A percentile compares a stretch with the other conserved stretches of the same genome.
phyloP scores from a whole-genome alignment of 1,140 invertebrate species.

The Drosophila pachea region DNA sequence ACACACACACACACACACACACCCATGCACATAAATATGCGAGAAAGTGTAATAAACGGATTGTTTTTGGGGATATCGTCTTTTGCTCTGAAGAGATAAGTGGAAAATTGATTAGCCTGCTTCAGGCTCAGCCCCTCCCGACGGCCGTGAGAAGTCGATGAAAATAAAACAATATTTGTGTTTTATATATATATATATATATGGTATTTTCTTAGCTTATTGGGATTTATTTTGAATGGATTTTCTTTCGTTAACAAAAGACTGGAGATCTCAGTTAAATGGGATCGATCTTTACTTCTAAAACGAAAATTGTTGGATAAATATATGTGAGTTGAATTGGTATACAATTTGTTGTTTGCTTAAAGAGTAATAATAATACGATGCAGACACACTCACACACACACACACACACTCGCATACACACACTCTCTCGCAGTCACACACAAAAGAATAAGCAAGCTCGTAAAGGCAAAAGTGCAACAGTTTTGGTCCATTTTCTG shows the following conservation, averaged over 20 bases:
- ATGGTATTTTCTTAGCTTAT: constrained; percentile 24
- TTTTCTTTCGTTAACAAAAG: constrained; percentile 37
- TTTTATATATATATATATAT: neutral
- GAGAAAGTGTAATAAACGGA: constrained; percentile 58
- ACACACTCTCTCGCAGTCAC: constrained; percentile 16
- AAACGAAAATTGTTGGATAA: constrained; percentile 48
- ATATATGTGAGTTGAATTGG: constrained; percentile 41
- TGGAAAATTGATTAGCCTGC: too few relatives aligned
- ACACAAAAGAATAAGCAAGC: constrained; percentile 21
- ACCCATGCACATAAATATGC: constrained; percentile 29
- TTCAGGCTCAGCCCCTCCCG: too few relatives aligned
- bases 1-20: constrained; percentile 21
- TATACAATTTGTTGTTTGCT: constrained; percentile 32
- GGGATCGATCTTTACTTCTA: constrained; percentile 20
- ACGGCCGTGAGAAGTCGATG: too few relatives aligned
- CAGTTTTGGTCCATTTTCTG: constrained; percentile 11
- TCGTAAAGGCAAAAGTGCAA: constrained; percentile 34
- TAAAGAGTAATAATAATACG: constrained; percentile 46
- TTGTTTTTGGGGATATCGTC: constrained; percentile 64
- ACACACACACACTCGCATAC: neutral
- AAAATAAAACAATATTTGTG: constrained; percentile 12
- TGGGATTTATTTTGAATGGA: constrained; percentile 34
- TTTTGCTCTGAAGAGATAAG: constrained; percentile 15
- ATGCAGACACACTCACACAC: constrained; percentile 19
- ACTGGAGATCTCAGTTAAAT: constrained; percentile 33